Percentiles rank a stretch among this genome's conserved stretches.
Evolutionary conservation across 2,888 invertebrate genomes (phyloP).

Genomic region (Drosophila paramelanica): DNA sequence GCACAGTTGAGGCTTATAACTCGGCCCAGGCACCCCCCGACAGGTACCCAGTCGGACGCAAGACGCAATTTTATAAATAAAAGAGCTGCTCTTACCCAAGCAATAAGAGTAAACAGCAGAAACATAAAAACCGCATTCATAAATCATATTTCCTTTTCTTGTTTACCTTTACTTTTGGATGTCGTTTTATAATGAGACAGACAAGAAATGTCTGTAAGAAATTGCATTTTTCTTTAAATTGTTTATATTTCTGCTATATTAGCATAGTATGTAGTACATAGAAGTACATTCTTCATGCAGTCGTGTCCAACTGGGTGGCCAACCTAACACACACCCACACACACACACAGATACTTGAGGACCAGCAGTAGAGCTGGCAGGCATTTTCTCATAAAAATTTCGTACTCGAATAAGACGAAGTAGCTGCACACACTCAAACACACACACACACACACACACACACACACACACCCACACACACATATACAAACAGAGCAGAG

Average conservation of each 20-base stretch:
- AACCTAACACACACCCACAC: conserved; percentile 22
- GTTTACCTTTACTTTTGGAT: neutral
- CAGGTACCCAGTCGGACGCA: conserved; percentile 37
- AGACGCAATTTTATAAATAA: neutral
- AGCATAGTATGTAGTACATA: neutral
- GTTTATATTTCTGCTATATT: neutral
- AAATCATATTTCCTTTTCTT: neutral
- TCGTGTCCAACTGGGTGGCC: conserved; percentile 42
- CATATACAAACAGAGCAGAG: conserved; percentile 48
- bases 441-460: conserved; percentile 24
- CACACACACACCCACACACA: conserved; percentile 32
- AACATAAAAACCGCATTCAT: neutral
- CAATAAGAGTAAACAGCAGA: neutral
- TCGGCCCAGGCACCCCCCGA: conserved; percentile 48
- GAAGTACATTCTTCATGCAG: conserved; percentile 27
- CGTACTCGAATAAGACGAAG: conserved; percentile 79
- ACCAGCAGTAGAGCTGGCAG: conserved; percentile 54
- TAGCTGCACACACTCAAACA: conserved; percentile 61
- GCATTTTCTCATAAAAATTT: conserved; percentile 82
- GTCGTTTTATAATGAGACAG: neutral
- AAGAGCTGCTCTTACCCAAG: neutral
- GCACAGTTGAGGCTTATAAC: conserved; percentile 74
- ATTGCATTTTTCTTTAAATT: neutral
- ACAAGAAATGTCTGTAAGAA: neutral
- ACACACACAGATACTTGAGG: conserved; percentile 45